Evolutionary conservation across 2,888 invertebrate species (phyloP).

Genomic region (Leistus spinibarbis): DNA sequence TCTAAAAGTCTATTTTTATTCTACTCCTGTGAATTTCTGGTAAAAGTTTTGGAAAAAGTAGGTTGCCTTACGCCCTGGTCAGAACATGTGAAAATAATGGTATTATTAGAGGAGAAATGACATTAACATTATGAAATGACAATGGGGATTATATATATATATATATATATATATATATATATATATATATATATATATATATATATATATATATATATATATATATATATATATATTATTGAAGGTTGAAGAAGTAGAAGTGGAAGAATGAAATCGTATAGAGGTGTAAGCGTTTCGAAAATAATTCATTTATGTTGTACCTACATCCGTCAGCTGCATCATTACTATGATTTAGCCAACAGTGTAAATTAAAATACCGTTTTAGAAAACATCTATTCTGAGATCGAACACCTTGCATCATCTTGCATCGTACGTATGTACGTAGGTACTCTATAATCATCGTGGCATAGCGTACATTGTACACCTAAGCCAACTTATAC

Average conservation of each 20-base stretch:
- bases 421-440: no score
- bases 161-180: background rate
- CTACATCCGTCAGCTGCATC: constrained; percentile 11
- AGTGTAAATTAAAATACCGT: constrained; percentile 38
- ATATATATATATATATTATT: background rate
- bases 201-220: background rate
- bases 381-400: no score
- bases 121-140: no score
- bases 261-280: background rate
- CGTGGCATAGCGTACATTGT: constrained; percentile 28
- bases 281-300: background rate
- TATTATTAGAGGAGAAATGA: no score
- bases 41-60: no score
- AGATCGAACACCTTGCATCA: background rate
- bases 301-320: background rate
- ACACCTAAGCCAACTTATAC: constrained; percentile 10
- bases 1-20: no score
- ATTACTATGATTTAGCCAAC: constrained; percentile 27
- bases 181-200: constrained; percentile 9
- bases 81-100: no score
- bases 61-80: no score
- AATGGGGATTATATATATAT: background rate
- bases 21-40: no score
- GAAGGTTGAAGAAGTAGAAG: background rate
- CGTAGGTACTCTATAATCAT: constrained; percentile 27